Conservation (phyloP, 2,888 invertebrate species). For the Melanotus villosus region DNA sequence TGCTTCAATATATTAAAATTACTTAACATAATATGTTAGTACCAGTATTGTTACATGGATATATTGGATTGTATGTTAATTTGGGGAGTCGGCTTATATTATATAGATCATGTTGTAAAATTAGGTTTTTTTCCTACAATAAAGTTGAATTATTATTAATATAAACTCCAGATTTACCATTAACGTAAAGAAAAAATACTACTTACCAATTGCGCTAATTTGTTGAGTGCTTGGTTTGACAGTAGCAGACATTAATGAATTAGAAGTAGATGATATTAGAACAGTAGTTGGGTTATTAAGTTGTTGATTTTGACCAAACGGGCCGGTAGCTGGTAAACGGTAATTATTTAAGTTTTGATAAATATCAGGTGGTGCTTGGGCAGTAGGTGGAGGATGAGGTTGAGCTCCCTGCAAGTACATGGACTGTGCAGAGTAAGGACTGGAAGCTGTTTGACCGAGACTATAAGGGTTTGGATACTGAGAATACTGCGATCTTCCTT, state of each 20-base stretch:
- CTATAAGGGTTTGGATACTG: slow-evolving; percentile 76
- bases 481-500: slow-evolving; percentile 85
- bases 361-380: slow-evolving; percentile 78
- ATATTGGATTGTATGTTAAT: too few relatives aligned
- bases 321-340: slow-evolving; percentile 71
- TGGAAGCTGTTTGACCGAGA: slow-evolving; percentile 75
- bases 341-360: slow-evolving; percentile 72
- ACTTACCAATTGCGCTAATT: slow-evolving; percentile 85
- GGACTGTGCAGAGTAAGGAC: slow-evolving; percentile 80
- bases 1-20: too few relatives aligned
- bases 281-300: slow-evolving; percentile 90
- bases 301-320: slow-evolving; percentile 86
- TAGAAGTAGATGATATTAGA: slow-evolving; percentile 89
- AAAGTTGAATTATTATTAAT: too few relatives aligned
- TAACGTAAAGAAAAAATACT: too few relatives aligned
- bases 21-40: too few relatives aligned
- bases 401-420: slow-evolving; percentile 73
- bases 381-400: slow-evolving; percentile 72
- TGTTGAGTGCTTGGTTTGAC: slow-evolving; percentile 87
- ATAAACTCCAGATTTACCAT: too few relatives aligned
- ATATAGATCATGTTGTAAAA: too few relatives aligned
- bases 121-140: too few relatives aligned
- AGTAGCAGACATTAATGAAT: slow-evolving; percentile 90
- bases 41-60: too few relatives aligned
- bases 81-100: too few relatives aligned